Percentiles rank a stretch among this genome's conserved stretches.
phyloP scores from a whole-genome alignment of 2,113 vertebrate species.

The Aythya baeri region DNA sequence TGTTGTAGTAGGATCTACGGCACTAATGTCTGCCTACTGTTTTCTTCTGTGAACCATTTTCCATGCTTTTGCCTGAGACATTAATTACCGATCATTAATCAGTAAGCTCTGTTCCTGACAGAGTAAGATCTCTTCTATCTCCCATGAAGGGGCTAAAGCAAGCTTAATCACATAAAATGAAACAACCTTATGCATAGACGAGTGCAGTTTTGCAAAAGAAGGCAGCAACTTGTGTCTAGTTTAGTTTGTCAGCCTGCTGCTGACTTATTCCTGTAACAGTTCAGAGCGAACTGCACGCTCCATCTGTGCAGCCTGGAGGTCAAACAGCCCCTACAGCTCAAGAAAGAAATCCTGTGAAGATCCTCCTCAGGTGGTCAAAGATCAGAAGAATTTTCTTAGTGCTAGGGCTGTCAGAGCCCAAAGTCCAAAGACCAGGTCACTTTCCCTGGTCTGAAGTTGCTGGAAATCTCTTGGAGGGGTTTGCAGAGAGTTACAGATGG shows the following conservation, averaged over 20 bases:
- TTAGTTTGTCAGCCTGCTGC: not conserved
- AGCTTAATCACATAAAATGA: not conserved
- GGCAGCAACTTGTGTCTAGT: not conserved
- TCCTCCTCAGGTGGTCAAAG: not conserved
- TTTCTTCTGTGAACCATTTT: not conserved
- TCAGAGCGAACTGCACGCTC: not conserved
- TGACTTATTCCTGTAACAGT: not conserved
- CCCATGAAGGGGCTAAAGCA: not conserved
- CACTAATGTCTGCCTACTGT: not conserved
- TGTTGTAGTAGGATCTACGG: not conserved
- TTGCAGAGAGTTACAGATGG: not conserved
- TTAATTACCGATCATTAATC: not conserved
- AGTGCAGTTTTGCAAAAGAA: not conserved
- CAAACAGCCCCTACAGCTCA: not conserved
- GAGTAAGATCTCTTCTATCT: not conserved
- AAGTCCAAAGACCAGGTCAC: not conserved
- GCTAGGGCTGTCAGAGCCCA: not conserved
- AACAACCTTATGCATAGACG: not conserved
- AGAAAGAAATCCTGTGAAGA: not conserved
- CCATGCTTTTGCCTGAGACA: not conserved
- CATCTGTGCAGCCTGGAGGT: not conserved
- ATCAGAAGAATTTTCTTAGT: not conserved
- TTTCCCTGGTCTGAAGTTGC: not conserved
- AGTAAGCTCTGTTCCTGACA: not conserved
- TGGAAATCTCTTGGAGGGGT: not conserved